Base-by-base conservation (phyloP, 1,140 invertebrate genomes). In the Lethocerus indicus region DNA sequence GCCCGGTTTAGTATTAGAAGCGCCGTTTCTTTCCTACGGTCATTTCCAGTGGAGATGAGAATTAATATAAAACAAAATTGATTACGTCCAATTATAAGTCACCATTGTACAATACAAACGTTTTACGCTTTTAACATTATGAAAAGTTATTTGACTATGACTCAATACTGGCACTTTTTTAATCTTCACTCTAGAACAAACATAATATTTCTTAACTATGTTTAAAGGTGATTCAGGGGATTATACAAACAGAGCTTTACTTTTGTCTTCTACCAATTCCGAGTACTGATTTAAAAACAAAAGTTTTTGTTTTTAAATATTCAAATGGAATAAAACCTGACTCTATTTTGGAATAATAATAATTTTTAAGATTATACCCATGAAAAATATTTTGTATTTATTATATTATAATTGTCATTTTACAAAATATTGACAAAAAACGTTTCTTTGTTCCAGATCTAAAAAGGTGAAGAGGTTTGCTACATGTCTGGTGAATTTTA, bases 391-490 rank as follows among this genome's bases (percentile, higher is more conserved):
- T 39, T 16, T 18, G n/a, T 7, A 26, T 13, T 25, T 3, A 12
- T 25, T 3, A 26, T 44, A 2, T 25, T 25, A 14, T 44, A 27
- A 24, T 44, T 25, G 3, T 7, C 24, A 26, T 25, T 44, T 44
- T 44, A 6, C 20, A 21, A 26, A 18, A 24, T 21, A 44, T 14
- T 26, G 4, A 44, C 2, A 3, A n/a, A n/a, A n/a, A n/a, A n/a
- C 6, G 14, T 49, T 63, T 67, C 67, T 67, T 70, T 75, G 67
- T 84, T 84, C 62, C 79, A 86, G 83, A 78, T 82, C 77, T 67
- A 85, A 86, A 86, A 86, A 87, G 83, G 83, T 86, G 82, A 86
- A 55, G 47, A 44, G 44, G 47, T 48, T 32, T 47, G 42, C 46
- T 56, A 49, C 44, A n/a, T 48, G 40, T 26, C 47, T 49, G 49